Base-by-base conservation (phyloP, 2,888 invertebrate genomes). In the Chromoteleia sp. region DNA sequence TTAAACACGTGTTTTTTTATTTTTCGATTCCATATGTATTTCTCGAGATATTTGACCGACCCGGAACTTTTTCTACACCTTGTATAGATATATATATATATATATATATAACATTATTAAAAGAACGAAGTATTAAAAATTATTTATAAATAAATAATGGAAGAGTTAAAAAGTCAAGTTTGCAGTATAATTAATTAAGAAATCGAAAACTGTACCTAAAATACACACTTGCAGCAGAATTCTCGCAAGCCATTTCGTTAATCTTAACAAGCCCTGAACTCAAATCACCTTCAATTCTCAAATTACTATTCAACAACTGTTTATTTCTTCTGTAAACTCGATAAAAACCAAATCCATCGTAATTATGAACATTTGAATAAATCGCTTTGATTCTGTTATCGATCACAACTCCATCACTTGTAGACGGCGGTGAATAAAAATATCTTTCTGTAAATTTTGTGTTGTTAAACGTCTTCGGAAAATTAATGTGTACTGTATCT, bases 231-330 rank as follows among this genome's bases (percentile, higher is more conserved):
- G 85, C 82, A 0, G 84, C 86, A 21, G 80, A 75, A 84, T 88
- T 86, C 45, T 86, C 86, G 39, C 89, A 89, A 12, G 87, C 84
- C 87, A 89, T 89, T 25, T 87, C 87, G n/a, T 74, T 86, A 1
- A 88, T 75, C 33, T 43, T 84, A 4, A 87, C 80, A 56, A 76
- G 52, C 17, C 48, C 79, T 2, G 77, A 48, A 19, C 45, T 36
- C 0, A 15, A 59, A 30, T 84, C 74, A 6, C 1, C 19, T 41
- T 59, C 61, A 10, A n/a, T 15, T 19, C 50, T 30, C 1, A 59
- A 21, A 33, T 54, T 67, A 7, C 7, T 39, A 10, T 68, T 52
- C 3, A 45, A 1, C 7, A 15, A 12, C 5, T 71, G 25, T 15
- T 70, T 61, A 10, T 56, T 43, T 45, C 41, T 59, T 1, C 12